Conservation (phyloP, 2,888 invertebrate genomes). For the Portevinia maculata region DNA sequence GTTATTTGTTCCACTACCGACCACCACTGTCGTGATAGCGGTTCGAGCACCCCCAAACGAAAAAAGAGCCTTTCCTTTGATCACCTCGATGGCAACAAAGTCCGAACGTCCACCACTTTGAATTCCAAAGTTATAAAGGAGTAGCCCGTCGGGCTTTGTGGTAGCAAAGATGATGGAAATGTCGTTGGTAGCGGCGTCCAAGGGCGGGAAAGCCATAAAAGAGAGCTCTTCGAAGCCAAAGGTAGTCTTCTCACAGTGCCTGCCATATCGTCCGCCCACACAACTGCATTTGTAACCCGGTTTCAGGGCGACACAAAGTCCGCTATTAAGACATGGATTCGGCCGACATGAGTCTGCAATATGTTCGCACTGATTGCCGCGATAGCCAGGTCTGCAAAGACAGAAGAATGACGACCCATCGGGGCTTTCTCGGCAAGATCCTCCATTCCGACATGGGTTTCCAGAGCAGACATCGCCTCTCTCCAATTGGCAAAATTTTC, state of each 20-base stretch:
- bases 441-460: slow-evolving; percentile 95
- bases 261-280: slow-evolving; percentile 93
- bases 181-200: slow-evolving; percentile 95
- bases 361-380: slow-evolving; percentile 95
- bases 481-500: slow-evolving; percentile 92
- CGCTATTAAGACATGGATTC: slow-evolving; percentile 96
- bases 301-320: slow-evolving; percentile 93
- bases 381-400: slow-evolving; percentile 94
- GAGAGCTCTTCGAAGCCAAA: slow-evolving; percentile 95
- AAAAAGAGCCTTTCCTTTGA: slow-evolving; percentile 92
- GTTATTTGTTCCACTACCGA: slow-evolving; percentile 83
- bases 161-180: slow-evolving; percentile 96
- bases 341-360: slow-evolving; percentile 95
- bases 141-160: slow-evolving; percentile 91
- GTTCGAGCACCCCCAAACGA: slow-evolving; percentile 95
- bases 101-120: slow-evolving; percentile 95
- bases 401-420: slow-evolving; percentile 96
- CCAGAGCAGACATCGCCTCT: slow-evolving; percentile 92
- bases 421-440: slow-evolving; percentile 94
- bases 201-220: slow-evolving; percentile 93
- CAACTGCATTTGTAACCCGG: slow-evolving; percentile 94
- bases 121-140: slow-evolving; percentile 95
- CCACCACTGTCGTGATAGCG: slow-evolving; percentile 91
- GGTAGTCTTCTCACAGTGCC: slow-evolving; percentile 95
- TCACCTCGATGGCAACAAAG: slow-evolving; percentile 95